Evolutionary conservation across 2,113 vertebrate genomes (phyloP), one percentile per base, ranked within the genome.

Genomic region (Semnopithecus entellus): DNA sequence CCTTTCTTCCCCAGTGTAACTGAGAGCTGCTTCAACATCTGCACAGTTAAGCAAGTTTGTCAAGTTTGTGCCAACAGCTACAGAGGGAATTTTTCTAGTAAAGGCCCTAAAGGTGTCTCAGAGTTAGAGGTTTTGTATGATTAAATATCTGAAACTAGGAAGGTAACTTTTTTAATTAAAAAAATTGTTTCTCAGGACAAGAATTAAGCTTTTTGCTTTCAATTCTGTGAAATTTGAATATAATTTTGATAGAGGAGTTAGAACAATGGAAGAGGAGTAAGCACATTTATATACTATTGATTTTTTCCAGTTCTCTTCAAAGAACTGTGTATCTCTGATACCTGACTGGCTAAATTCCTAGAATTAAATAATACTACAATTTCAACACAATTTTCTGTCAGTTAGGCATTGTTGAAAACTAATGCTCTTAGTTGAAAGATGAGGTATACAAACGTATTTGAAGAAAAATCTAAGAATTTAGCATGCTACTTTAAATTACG

Each of bases 321-420:
- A 88, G 32, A 91, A 72, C 55, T 81, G 1, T 76, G 3, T 90
- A 20, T 95, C 59, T 91, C 48, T 45, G 17, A 92, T 95, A 64
- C 79, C 87, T 84, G 72, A 78, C 95, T 83, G n/a, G 84, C 88
- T 91, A 82, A 80, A n/a, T 92, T 92, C 88, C 88, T 61, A 80
- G 88, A 92, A 91, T 95, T 94, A 90, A 90, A 78, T 76, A 73
- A 72, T 83, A 45, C 43, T 81, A 17, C 64, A 35, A 48, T 97
- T 95, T 94, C 25, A 90, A 88, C 57, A 48, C 20, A 70, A 59
- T 88, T 96, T 97, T 96, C 88, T 94, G 50, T 95, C 92, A 64
- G 25, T 97, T 97, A 38, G 23, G 17, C 78, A 55, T 94, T 81
- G 68, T 79, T 90, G 94, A 92, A 96, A 97, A 96, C 5, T 4